phyloP scores from a whole-genome alignment of 2,888 invertebrate genomes.

The Volucella bombylans region DNA sequence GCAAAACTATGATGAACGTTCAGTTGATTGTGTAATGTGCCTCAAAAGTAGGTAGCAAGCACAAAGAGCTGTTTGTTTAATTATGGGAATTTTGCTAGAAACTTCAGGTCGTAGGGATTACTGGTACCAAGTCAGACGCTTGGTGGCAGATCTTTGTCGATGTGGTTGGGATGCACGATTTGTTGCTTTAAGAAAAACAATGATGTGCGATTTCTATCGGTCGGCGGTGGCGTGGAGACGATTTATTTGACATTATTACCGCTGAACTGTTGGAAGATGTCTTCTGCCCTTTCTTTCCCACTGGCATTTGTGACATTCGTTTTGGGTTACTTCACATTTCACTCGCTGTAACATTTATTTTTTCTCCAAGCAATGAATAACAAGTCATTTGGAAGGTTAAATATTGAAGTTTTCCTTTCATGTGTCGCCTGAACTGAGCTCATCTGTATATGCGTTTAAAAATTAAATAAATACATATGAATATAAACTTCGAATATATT shows the following conservation, averaged over 20 bases:
- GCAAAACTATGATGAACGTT: constrained; percentile 34
- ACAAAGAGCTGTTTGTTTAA: constrained; percentile 22
- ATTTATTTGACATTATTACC: constrained; percentile 47
- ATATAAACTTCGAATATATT: no score
- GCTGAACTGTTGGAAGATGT: constrained; percentile 15
- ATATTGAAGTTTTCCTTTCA: no score
- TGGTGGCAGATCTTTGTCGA: constrained; percentile 17
- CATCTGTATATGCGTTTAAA: no score
- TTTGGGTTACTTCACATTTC: constrained; percentile 1
- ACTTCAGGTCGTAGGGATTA: constrained; percentile 11
- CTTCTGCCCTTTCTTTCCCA: constrained; percentile 17
- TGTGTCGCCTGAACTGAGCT: no score
- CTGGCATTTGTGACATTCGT: constrained; percentile 15
- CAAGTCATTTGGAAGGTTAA: no score
- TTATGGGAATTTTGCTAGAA: constrained; percentile 36
- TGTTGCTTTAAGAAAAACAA: constrained; percentile 15
- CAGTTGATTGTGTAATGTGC: constrained; percentile 20
- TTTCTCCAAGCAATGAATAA: no score
- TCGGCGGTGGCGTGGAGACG: background rate
- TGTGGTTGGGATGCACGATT: constrained; percentile 38
- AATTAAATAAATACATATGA: no score
- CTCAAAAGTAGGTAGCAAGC: constrained; percentile 19
- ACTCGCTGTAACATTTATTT: no score
- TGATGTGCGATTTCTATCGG: constrained; percentile 47
- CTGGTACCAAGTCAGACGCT: constrained; percentile 27